Conservation (phyloP, 1,140 invertebrate genomes). For the Danaus melanippus region DNA sequence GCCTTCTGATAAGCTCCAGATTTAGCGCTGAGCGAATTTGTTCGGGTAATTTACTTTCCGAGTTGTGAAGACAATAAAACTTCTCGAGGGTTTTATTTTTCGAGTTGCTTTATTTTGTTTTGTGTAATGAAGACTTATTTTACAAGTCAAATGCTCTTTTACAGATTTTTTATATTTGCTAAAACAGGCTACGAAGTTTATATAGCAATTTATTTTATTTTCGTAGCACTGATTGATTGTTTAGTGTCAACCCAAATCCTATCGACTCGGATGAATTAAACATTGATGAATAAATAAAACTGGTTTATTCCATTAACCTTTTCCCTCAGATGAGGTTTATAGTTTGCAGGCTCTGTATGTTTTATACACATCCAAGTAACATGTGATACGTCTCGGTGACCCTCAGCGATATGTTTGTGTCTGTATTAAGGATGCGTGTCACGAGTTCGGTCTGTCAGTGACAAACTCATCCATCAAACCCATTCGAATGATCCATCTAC, state of each 20-base stretch:
- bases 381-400: constrained; percentile 3
- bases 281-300: constrained; percentile 3
- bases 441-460: constrained; percentile 42
- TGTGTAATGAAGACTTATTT: constrained; percentile 57
- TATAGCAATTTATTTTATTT: constrained; percentile 4
- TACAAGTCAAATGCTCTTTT: constrained; percentile 34
- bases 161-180: constrained; percentile 11
- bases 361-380: too few species aligned
- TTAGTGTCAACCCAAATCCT: too few species aligned
- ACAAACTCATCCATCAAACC: constrained; percentile 51
- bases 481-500: constrained; percentile 18
- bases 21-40: constrained; percentile 66
- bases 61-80: constrained; percentile 66
- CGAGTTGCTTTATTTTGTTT: constrained; percentile 53
- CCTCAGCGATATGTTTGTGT: constrained; percentile 32
- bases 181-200: constrained; percentile 8
- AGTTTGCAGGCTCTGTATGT: too few species aligned
- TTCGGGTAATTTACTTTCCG: constrained; percentile 65
- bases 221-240: constrained; percentile 1
- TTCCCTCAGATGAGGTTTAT: too few species aligned
- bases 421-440: constrained; percentile 49
- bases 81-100: constrained; percentile 48
- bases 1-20: constrained; percentile 62
- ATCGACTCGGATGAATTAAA: too few species aligned
- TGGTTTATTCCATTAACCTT: too few species aligned